Conservation (phyloP, 2,797 vertebrate genomes). For the Xenopus petersii region DNA sequence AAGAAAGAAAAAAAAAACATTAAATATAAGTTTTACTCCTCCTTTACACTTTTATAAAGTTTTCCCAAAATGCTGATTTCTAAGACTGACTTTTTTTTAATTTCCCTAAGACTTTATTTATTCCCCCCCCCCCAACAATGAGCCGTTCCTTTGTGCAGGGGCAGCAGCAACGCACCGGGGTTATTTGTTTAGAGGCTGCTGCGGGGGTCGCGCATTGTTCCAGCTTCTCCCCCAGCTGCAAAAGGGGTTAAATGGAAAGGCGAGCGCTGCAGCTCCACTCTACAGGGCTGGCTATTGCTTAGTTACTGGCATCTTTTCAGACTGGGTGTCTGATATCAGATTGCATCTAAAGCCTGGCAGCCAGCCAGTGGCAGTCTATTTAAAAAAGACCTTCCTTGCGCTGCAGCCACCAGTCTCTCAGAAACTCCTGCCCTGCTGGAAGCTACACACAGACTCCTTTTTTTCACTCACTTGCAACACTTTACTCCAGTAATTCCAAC, state of each 20-base stretch:
- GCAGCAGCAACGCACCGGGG: too few species aligned
- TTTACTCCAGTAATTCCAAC: background rate
- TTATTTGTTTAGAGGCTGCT: too few species aligned
- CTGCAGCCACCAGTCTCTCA: slow-evolving; percentile 89
- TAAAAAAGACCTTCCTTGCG: slow-evolving; percentile 90
- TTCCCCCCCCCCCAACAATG: too few species aligned
- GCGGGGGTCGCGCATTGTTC: too few species aligned
- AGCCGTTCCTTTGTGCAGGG: too few species aligned
- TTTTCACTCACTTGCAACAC: slow-evolving; percentile 11
- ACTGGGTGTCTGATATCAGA: slow-evolving; percentile 73
- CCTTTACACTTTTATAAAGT: too few species aligned
- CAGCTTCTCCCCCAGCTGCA: too few species aligned
- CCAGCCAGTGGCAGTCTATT: slow-evolving; percentile 84
- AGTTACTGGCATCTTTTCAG: slow-evolving; percentile 65
- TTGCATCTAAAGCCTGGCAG: slow-evolving; percentile 76
- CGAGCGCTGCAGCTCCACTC: slow-evolving; percentile 36
- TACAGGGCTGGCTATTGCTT: slow-evolving; percentile 56
- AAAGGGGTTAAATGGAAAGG: background rate
- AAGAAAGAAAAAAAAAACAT: too few species aligned
- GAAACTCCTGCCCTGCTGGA: slow-evolving; percentile 86
- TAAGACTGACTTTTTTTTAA: too few species aligned
- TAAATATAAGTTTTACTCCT: too few species aligned
- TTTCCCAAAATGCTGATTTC: too few species aligned
- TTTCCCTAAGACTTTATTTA: too few species aligned
- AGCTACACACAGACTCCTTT: slow-evolving; percentile 67